A percentile compares a stretch with the other conserved stretches of the same genome.
Evolutionary conservation across 2,797 vertebrate species (phyloP).

Genomic region (Pseudomugil gertrudae): DNA sequence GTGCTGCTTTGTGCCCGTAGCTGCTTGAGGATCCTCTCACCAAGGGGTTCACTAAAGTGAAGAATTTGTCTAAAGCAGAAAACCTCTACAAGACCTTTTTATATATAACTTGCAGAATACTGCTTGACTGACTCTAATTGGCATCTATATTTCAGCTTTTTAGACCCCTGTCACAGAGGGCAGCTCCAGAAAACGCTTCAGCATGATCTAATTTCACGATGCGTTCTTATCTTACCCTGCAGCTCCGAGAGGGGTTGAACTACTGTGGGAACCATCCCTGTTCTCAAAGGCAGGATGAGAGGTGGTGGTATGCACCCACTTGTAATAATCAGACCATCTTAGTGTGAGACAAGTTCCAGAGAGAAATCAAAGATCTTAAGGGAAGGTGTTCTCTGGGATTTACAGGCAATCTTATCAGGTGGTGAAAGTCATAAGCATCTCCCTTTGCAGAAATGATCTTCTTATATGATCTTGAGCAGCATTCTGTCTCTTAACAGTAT

Average conservation of each 20-base stretch:
- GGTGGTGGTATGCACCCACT: slow-evolving; percentile 81
- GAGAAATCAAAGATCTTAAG: slow-evolving; percentile 58
- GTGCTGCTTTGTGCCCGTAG: slow-evolving; percentile 14
- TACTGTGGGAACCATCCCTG: slow-evolving; percentile 58
- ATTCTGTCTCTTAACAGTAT: slow-evolving; percentile 40
- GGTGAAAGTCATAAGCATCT: slow-evolving; percentile 45
- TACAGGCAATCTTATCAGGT: slow-evolving; percentile 40
- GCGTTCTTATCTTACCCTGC: slow-evolving; percentile 53
- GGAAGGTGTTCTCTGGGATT: slow-evolving; percentile 22
- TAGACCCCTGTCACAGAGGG: slow-evolving; percentile 33
- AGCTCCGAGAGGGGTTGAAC: slow-evolving; percentile 35
- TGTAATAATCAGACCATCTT: slow-evolving; percentile 69
- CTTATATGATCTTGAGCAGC: slow-evolving; percentile 12
- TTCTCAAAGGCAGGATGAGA: slow-evolving; percentile 57
- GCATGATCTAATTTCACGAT: slow-evolving; percentile 57
- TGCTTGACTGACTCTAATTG: slow-evolving; percentile 57
- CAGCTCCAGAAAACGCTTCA: slow-evolving; percentile 20
- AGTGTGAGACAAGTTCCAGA: slow-evolving; percentile 70
- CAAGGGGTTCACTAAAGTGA: slow-evolving; percentile 32
- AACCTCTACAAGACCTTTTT: background rate
- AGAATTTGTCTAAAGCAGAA: slow-evolving; percentile 11
- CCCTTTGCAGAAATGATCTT: slow-evolving; percentile 33
- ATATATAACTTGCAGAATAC: slow-evolving; percentile 6
- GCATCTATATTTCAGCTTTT: slow-evolving; percentile 52
- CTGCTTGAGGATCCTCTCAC: slow-evolving; percentile 34